These are phyloP conservation scores for Pseudobourletiella spinata DNA, from an alignment of 1,140 invertebrate genomes.

Conservation along the genomic window DNA sequence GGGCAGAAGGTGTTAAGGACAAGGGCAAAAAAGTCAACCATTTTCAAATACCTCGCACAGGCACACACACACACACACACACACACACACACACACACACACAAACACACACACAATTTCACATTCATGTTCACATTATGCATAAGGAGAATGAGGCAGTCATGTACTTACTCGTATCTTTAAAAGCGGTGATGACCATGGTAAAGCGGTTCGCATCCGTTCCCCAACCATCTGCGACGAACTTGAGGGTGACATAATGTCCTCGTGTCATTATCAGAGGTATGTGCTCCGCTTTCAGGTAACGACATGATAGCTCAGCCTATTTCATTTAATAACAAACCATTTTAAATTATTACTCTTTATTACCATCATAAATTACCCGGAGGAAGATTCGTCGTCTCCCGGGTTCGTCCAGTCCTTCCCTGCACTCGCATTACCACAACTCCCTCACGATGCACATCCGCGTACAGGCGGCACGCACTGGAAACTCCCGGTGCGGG, in stretches of 20 bases:
- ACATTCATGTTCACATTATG: no score
- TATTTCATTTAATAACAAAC: slow-evolving; percentile 40
- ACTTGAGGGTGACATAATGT: slow-evolving; percentile 83
- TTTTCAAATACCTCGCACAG: no score
- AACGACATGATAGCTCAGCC: slow-evolving; percentile 81
- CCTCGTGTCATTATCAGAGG: slow-evolving; percentile 71
- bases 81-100: no score
- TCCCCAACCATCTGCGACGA: slow-evolving; percentile 76
- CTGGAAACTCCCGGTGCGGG: no score
- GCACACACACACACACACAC: no score
- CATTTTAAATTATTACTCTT: not conserved
- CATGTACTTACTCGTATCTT: slow-evolving; percentile 77
- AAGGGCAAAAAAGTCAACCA: no score
- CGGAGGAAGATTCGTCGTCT: no score
- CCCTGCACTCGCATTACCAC: no score
- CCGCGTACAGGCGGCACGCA: no score
- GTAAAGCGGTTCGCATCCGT: slow-evolving; percentile 83
- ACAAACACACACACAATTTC: no score
- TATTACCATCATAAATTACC: not conserved
- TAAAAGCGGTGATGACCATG: slow-evolving; percentile 85
- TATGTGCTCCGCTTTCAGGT: slow-evolving; percentile 68
- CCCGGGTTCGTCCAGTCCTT: no score
- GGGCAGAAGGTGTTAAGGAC: not conserved
- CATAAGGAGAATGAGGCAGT: not conserved
- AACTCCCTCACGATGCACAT: no score